Conservation (phyloP, 2,888 invertebrate genomes). For the Tipula confusa region DNA sequence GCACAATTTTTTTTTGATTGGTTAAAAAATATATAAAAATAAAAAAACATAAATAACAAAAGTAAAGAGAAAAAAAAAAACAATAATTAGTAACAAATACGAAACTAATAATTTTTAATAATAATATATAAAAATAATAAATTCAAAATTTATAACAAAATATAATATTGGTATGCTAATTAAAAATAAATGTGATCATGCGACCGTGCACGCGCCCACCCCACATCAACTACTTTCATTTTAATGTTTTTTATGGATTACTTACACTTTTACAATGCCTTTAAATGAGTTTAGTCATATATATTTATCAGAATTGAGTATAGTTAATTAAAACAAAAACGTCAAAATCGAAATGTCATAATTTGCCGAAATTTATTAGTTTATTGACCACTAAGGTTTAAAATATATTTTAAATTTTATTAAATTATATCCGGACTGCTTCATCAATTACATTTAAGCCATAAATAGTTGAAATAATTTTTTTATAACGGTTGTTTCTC, state of each 20-base stretch:
- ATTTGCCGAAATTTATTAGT: too few relatives aligned
- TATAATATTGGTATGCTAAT: background rate
- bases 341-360: too few relatives aligned
- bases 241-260: background rate
- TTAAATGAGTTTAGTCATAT: too few relatives aligned
- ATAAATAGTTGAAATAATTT: too few relatives aligned
- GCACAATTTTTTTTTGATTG: background rate
- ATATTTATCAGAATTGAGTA: too few relatives aligned
- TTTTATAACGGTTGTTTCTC: too few relatives aligned
- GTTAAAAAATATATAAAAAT: constrained; percentile 32
- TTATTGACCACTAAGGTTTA: too few relatives aligned
- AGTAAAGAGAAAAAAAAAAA: constrained; percentile 33
- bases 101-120: background rate
- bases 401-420: too few relatives aligned
- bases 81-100: constrained; percentile 30
- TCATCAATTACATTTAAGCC: too few relatives aligned
- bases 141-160: background rate
- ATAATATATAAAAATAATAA: background rate
- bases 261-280: background rate
- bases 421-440: too few relatives aligned
- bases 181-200: background rate
- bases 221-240: background rate
- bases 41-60: constrained; percentile 34
- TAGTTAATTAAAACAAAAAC: too few relatives aligned
- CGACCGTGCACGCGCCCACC: background rate